These are phyloP conservation scores for Zosterops lateralis DNA, from an alignment of 2,113 vertebrate species.

Conservation along the genomic window DNA sequence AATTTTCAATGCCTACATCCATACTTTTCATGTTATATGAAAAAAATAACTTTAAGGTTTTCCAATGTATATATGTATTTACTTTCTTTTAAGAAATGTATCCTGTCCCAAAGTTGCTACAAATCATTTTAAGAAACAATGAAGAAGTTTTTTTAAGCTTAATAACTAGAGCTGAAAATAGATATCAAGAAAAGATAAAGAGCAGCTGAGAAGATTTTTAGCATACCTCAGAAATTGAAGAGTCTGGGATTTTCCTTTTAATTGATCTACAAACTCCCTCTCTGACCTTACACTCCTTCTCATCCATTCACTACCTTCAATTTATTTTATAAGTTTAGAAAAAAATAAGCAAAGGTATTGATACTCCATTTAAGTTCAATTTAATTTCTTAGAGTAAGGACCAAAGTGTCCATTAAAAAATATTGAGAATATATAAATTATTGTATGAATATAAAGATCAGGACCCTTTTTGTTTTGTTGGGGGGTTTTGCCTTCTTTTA, in stretches of 20 bases:
- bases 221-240: background rate
- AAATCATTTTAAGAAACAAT: background rate
- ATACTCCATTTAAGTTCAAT: background rate
- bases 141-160: background rate
- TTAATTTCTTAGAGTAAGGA: background rate
- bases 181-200: background rate
- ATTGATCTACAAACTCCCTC: background rate
- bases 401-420: background rate
- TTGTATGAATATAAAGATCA: background rate
- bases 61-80: accelerated
- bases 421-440: background rate
- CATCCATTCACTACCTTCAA: accelerated
- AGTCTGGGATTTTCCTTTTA: background rate
- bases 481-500: background rate
- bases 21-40: background rate
- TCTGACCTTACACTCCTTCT: background rate
- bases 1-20: background rate
- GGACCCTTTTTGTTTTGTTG: accelerated
- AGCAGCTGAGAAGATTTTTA: background rate
- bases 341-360: background rate
- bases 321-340: background rate
- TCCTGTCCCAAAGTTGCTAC: background rate
- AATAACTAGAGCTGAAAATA: background rate
- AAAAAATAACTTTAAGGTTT: background rate
- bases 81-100: background rate